Conservation (phyloP, 2,797 vertebrate genomes). For the Atherinosoma microstoma region DNA sequence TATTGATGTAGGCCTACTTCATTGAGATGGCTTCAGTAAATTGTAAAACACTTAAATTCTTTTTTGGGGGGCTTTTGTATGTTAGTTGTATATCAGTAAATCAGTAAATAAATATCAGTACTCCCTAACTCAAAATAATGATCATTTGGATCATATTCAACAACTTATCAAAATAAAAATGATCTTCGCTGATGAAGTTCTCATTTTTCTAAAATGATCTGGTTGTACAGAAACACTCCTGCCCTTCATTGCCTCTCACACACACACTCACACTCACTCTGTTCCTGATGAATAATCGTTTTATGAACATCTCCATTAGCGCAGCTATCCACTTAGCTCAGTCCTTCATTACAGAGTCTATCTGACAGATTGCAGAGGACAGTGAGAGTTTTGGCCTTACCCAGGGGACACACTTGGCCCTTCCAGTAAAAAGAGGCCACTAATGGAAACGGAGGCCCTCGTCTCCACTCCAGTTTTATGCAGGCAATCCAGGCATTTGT, state of each 20-base stretch:
- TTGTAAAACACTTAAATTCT: neutral
- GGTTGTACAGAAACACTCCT: conserved; percentile 41
- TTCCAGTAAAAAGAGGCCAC: conserved; percentile 88
- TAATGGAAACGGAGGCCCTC: conserved; percentile 89
- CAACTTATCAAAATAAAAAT: conserved; percentile 17
- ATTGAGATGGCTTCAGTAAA: neutral
- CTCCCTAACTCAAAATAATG: conserved; percentile 3
- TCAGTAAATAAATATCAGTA: conserved; percentile 10
- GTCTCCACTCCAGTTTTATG: conserved; percentile 83
- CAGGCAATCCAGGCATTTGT: conserved; percentile 90
- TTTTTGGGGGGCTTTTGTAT: neutral
- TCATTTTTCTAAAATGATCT: conserved; percentile 39
- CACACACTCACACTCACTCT: conserved; percentile 21
- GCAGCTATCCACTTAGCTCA: conserved; percentile 64
- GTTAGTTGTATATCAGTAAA: neutral
- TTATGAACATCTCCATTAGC: conserved; percentile 54
- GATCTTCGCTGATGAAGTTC: conserved; percentile 21
- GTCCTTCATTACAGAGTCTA: conserved; percentile 72
- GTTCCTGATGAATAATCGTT: conserved; percentile 63
- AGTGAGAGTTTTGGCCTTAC: conserved; percentile 71
- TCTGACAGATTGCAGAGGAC: conserved; percentile 69
- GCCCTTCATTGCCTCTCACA: conserved; percentile 35
- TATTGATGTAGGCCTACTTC: neutral
- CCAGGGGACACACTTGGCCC: conserved; percentile 89
- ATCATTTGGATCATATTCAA: conserved; percentile 2